These are phyloP conservation scores for Heliocidaris erythrogramma DNA, from an alignment of 35 echinoderm and acorn worm genomes.

Conservation along the genomic window DNA sequence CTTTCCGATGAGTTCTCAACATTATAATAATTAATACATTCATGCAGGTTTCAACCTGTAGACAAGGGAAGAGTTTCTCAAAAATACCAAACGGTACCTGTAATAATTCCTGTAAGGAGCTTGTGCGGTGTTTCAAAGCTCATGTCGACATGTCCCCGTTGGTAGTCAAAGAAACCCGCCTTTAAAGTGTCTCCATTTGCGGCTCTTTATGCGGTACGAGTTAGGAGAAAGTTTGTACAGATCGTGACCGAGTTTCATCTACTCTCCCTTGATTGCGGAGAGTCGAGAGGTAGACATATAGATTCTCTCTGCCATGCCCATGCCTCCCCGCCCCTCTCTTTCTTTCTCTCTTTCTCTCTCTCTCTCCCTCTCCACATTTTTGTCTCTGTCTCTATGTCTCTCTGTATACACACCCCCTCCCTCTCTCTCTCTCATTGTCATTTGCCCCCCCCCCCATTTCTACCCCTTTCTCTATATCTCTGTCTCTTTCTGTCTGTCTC, in stretches of 20 bases:
- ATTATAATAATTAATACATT: neutral
- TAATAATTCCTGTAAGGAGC: neutral
- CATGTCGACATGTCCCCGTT: neutral
- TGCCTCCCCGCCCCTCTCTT: neutral
- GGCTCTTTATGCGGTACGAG: neutral
- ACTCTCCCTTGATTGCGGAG: neutral
- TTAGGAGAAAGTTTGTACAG: neutral
- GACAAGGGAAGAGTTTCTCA: neutral
- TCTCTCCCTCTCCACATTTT: no score
- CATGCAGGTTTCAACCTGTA: neutral
- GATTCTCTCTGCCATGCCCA: neutral
- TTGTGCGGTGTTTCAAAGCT: neutral
- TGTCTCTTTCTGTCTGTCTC: no score
- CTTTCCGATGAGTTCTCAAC: no score
- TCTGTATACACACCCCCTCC: no score
- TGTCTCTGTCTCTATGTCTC: no score
- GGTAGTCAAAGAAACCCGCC: neutral
- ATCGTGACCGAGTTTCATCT: slow-evolving; percentile 1
- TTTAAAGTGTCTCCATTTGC: neutral
- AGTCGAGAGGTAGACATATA: neutral
- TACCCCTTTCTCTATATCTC: neutral
- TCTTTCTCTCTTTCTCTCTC: neutral
- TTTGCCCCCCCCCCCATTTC: neutral
- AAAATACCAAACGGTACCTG: neutral
- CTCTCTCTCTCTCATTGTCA: no score